phyloP scores from a whole-genome alignment of 2,888 invertebrate species.

The Pyrrhia umbra region DNA sequence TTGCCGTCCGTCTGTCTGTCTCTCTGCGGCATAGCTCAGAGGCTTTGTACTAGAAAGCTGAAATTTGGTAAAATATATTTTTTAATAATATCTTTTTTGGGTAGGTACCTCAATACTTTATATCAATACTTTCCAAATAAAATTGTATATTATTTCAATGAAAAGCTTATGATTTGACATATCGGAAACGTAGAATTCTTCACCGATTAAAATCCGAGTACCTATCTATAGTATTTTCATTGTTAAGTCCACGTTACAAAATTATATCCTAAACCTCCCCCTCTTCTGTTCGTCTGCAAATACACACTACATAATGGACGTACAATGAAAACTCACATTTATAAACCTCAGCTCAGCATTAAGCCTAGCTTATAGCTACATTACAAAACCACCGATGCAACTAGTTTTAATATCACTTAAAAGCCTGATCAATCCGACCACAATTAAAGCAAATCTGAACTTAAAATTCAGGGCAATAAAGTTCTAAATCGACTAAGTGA shows the following conservation, averaged over 20 bases:
- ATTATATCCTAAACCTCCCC: background rate
- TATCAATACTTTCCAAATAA: no score
- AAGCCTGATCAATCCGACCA: constrained; percentile 22
- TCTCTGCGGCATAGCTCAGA: no score
- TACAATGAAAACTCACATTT: background rate
- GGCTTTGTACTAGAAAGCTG: no score
- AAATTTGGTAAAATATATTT: no score
- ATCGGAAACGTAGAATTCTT: no score
- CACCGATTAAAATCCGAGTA: no score
- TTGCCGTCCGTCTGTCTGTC: no score
- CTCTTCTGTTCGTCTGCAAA: background rate
- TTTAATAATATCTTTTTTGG: no score
- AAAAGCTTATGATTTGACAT: no score
- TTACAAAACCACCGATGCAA: constrained; percentile 48
- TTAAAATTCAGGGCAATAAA: constrained; percentile 9
- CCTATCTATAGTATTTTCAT: no score
- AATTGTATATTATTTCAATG: no score
- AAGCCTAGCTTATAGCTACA: constrained; percentile 11
- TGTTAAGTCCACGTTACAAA: background rate
- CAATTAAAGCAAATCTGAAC: constrained; percentile 7
- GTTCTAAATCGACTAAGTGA: constrained; percentile 13
- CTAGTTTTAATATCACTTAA: constrained; percentile 51
- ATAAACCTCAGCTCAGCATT: constrained; percentile 9
- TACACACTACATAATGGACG: background rate
- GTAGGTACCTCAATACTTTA: no score